Percentiles rank a stretch among this genome's conserved stretches.
Evolutionary conservation across 2,888 invertebrate species (phyloP).

Genomic region (Protonemura montana): DNA sequence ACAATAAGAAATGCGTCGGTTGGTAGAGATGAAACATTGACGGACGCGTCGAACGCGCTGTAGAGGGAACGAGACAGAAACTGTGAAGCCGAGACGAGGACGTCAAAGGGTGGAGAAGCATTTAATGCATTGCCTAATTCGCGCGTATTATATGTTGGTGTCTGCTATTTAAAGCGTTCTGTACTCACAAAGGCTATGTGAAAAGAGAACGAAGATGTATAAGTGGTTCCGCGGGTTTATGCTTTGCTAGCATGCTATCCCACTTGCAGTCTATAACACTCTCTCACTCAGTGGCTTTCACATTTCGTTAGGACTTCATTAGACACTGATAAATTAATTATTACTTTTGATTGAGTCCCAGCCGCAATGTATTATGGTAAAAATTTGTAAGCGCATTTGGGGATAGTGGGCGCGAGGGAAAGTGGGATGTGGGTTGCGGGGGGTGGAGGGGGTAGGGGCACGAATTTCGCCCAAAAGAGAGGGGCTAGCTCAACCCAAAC

Average conservation of each 20-base stretch:
- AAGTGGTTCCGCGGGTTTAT: constrained; percentile 31
- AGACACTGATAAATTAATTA: constrained; percentile 60
- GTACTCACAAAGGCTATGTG: constrained; percentile 31
- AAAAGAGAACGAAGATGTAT: constrained; percentile 36
- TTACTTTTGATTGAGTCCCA: constrained; percentile 60
- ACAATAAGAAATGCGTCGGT: constrained; percentile 18
- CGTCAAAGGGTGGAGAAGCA: constrained; percentile 17
- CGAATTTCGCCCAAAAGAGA: neutral
- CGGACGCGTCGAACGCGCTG: neutral
- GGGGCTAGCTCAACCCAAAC: constrained; percentile 17
- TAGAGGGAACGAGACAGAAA: constrained; percentile 17
- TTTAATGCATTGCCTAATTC: constrained; percentile 44
- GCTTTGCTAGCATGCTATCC: constrained; percentile 43
- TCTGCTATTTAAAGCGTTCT: constrained; percentile 40
- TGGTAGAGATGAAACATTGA: neutral
- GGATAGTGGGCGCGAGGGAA: constrained; percentile 32
- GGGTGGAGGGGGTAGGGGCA: neutral
- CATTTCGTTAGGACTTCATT: constrained; percentile 61
- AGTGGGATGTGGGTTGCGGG: neutral
- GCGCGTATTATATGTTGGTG: constrained; percentile 42
- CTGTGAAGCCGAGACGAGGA: neutral
- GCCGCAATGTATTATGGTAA: constrained; percentile 53
- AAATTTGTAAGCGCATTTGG: constrained; percentile 45
- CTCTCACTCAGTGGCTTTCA: constrained; percentile 52
- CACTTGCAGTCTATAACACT: constrained; percentile 48